phyloP scores from a whole-genome alignment of 2,797 vertebrate genomes.

The Carcharodon carcharias region DNA sequence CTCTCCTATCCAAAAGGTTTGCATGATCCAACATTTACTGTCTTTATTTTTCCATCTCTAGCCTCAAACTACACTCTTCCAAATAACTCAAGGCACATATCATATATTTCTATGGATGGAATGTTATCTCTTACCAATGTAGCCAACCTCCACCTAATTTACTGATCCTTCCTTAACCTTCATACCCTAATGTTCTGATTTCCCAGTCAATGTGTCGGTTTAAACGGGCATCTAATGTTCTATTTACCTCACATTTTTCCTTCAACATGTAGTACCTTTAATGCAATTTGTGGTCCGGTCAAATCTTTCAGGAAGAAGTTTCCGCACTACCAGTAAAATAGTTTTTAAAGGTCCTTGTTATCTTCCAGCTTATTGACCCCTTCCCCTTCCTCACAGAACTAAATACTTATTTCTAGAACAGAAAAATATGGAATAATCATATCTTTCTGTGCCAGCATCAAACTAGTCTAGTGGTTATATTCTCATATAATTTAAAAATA shows the following conservation, averaged over 20 bases:
- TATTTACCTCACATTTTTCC: no score
- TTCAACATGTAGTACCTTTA: background rate
- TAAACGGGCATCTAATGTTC: background rate
- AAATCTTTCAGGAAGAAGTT: background rate
- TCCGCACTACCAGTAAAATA: background rate
- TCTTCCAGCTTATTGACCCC: background rate
- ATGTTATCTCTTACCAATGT: no score
- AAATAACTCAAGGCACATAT: background rate
- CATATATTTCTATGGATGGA: background rate
- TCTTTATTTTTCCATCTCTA: no score
- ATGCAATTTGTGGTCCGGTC: background rate
- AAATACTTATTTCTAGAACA: background rate
- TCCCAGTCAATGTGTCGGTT: background rate
- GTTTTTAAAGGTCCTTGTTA: background rate
- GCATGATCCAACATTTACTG: no score
- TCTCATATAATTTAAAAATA: constrained; percentile 5
- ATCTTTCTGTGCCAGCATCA: background rate
- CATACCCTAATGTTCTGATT: background rate
- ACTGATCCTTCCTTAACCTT: background rate
- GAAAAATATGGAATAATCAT: background rate
- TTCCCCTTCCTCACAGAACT: background rate
- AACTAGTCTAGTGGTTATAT: background rate
- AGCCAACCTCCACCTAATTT: no score
- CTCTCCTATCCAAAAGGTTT: no score
- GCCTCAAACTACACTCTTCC: no score